Evolutionary conservation across 2,888 invertebrate species (phyloP), one percentile per base, ranked within the genome.

Genomic region (Xanthorhoe spadicearia): DNA sequence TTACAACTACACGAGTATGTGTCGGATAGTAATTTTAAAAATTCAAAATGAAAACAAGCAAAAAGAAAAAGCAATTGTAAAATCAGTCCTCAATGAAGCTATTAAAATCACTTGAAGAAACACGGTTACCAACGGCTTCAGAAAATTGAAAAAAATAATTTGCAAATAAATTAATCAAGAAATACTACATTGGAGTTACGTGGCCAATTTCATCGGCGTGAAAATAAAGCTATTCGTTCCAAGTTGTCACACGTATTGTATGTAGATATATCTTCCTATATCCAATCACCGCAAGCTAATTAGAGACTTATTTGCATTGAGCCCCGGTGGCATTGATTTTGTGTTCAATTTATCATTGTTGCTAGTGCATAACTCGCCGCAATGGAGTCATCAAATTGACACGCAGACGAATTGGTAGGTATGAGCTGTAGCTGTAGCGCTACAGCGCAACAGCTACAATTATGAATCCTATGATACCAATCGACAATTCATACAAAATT

Each of bases 11-110:
- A n/a, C n/a, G n/a, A n/a, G n/a, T n/a, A n/a, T n/a, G n/a, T n/a
- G n/a, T n/a, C n/a, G n/a, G n/a, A n/a, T 56, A 43, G 56, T 23
- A 7, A 28, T 2, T 28, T 28, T 28, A 56, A 38, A 35, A 38
- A 10, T 38, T 38, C 9, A 38, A 38, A 38, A 10, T 38, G 10
- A 10, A 38, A 38, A 10, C 10, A 38, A 5, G 10, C 38, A 9
- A 38, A 2, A 10, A 10, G 2, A 3, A 1, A 9, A 10, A 38
- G 8, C 38, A 10, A 10, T 9, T 10, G 2, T 10, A 38, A 38
- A 10, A 38, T 10, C 38, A 38, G 9, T 38, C 38, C 8, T 10
- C 2, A 8, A 2, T 10, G 38, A 38, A 38, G 38, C 38, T 38
- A 38, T 38, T 9, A 38, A 38, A 38, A 38, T 38, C 38, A 38